These are phyloP conservation scores for Epizoanthus illoricatus DNA, from an alignment of 92 coral and sea anemone species.

Conservation along the genomic window DNA sequence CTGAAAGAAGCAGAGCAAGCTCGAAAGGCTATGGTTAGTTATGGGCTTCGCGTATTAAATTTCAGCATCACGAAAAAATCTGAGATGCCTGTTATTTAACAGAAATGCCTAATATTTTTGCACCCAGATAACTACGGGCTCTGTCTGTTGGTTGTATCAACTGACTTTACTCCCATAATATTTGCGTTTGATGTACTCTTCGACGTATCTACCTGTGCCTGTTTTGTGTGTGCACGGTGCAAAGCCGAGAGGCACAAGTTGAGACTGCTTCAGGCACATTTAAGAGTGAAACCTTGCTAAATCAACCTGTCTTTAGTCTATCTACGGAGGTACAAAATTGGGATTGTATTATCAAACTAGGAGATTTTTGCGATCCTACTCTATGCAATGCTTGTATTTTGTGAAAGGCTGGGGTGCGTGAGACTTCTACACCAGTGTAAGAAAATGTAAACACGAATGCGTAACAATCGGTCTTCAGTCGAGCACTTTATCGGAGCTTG, in stretches of 20 bases:
- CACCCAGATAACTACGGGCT: constrained; percentile 5
- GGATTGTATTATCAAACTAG: neutral
- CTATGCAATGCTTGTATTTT: constrained; percentile 3
- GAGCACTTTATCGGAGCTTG: constrained; percentile 35
- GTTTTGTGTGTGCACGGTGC: no score
- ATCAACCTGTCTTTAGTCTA: neutral
- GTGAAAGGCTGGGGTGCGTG: constrained; percentile 9
- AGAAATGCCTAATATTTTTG: constrained; percentile 27
- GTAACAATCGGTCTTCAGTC: constrained; percentile 29
- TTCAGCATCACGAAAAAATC: constrained; percentile 61
- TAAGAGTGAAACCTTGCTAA: neutral
- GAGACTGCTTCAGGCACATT: neutral
- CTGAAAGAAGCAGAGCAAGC: constrained; percentile 19
- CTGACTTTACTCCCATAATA: constrained; percentile 12
- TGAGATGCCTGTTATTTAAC: constrained; percentile 31
- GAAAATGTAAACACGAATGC: constrained; percentile 8
- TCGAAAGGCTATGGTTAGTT: constrained; percentile 3
- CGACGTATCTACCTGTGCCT: neutral
- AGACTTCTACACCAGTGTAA: neutral
- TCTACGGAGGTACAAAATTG: neutral
- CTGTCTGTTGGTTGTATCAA: constrained; percentile 23
- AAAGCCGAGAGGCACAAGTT: no score
- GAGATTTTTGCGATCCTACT: constrained; percentile 4
- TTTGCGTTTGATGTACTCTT: neutral
- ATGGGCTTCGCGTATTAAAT: constrained; percentile 39